A percentile compares a stretch with the other conserved stretches of the same genome.
Conservation (phyloP, 2,888 invertebrate genomes). For the Melanchra persicariae region DNA sequence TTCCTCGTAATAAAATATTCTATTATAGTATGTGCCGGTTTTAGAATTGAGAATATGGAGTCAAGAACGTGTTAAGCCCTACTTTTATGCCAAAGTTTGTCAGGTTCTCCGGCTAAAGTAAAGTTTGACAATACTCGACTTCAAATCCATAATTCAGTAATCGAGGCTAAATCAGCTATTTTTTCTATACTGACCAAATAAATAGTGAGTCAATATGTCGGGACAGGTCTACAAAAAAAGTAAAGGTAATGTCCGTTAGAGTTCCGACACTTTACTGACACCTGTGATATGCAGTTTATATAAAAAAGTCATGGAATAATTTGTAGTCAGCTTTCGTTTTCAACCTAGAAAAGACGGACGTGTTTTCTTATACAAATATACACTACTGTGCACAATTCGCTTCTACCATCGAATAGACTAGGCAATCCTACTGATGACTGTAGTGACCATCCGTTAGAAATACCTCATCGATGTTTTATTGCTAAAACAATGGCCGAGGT, state of each 20-base stretch:
- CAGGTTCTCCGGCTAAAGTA: background rate
- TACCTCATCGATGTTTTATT: constrained; percentile 22
- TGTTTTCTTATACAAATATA: constrained; percentile 6
- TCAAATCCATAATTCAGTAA: background rate
- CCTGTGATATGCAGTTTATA: constrained; percentile 44
- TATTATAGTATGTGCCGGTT: background rate
- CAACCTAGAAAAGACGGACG: constrained; percentile 43
- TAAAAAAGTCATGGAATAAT: constrained; percentile 47
- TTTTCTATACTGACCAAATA: constrained; percentile 1
- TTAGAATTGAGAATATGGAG: background rate
- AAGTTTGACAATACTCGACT: background rate
- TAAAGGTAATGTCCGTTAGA: constrained; percentile 59
- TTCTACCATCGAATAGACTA: background rate
- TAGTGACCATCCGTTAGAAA: constrained; percentile 1
- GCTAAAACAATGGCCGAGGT: constrained; percentile 11
- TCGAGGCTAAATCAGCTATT: background rate
- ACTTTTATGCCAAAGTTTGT: background rate
- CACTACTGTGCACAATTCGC: background rate
- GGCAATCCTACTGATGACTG: background rate
- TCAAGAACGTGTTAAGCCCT: background rate
- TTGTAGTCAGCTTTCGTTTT: constrained; percentile 44
- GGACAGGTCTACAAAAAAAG: constrained; percentile 25
- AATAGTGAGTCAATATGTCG: constrained; percentile 25
- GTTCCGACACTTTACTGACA: constrained; percentile 55
- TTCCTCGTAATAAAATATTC: constrained; percentile 7